Percentiles rank a stretch among this genome's conserved stretches.
These are phyloP conservation scores for Melopsittacus undulatus DNA, from an alignment of 2,797 vertebrate genomes.

Conservation along the genomic window DNA sequence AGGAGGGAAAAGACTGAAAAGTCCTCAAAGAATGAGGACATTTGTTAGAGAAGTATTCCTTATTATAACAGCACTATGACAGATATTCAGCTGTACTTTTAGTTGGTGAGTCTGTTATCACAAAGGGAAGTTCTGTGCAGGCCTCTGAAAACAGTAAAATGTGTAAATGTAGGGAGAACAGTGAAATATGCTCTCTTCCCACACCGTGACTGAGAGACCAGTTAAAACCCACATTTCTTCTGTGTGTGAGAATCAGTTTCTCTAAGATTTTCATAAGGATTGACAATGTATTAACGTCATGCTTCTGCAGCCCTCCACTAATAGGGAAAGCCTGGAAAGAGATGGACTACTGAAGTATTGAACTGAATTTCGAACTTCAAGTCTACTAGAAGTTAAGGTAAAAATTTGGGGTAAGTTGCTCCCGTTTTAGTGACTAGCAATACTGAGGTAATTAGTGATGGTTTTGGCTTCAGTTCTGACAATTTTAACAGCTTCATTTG, in stretches of 20 bases:
- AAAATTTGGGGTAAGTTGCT: constrained; percentile 1
- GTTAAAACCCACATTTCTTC: background rate
- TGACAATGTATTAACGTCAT: background rate
- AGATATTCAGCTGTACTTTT: background rate
- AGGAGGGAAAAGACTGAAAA: background rate
- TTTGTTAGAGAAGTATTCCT: background rate
- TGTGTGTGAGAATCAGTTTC: background rate
- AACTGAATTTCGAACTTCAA: background rate
- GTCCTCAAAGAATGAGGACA: background rate
- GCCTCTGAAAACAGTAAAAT: background rate
- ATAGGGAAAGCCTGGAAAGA: background rate
- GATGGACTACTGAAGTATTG: background rate
- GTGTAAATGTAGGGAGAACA: background rate
- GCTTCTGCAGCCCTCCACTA: background rate
- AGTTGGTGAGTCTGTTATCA: background rate
- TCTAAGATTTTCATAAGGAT: background rate
- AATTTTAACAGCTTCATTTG: constrained; percentile 28
- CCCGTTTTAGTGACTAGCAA: constrained; percentile 20
- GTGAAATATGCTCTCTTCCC: background rate
- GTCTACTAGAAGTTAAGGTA: background rate
- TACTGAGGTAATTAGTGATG: background rate
- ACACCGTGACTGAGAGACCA: background rate
- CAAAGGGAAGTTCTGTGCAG: background rate
- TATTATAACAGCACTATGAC: background rate
- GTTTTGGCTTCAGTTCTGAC: constrained; percentile 31